A percentile compares a stretch with the other conserved stretches of the same genome.
Evolutionary conservation across 2,113 vertebrate genomes (phyloP).

Genomic region (Nannobrachium achirus): DNA sequence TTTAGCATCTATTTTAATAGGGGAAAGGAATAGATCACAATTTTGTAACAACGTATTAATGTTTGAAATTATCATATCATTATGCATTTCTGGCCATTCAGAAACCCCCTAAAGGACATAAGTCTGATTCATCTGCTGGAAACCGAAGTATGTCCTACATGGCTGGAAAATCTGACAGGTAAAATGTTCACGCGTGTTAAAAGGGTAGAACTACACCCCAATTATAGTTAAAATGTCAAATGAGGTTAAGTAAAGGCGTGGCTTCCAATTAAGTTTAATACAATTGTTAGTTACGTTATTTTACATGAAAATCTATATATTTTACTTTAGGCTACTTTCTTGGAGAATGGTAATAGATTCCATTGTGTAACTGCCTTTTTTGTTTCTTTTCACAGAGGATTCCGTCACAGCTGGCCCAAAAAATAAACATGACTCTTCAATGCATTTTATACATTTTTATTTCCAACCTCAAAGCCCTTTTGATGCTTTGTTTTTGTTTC

Average conservation of each 20-base stretch:
- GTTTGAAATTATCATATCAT: not conserved
- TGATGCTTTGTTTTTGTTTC: too few relatives aligned
- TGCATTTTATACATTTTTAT: not conserved
- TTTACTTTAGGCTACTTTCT: not conserved
- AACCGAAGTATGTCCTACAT: slow-evolving; percentile 91
- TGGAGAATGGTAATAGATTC: not conserved
- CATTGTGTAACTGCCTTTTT: slow-evolving; percentile 5
- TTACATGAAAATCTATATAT: not conserved
- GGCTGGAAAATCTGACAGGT: slow-evolving; percentile 87
- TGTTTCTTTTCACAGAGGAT: slow-evolving; percentile 82
- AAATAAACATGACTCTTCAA: slow-evolving; percentile 80
- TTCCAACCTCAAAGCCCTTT: not conserved
- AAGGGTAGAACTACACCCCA: too few relatives aligned
- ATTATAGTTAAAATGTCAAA: not conserved
- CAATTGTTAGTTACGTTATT: not conserved
- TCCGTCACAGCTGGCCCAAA: slow-evolving; percentile 91
- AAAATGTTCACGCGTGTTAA: slow-evolving; percentile 8
- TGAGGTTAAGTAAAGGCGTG: not conserved
- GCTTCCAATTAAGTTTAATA: too few relatives aligned
- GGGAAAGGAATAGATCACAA: not conserved
- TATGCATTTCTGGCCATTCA: slow-evolving; percentile 52
- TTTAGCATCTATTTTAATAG: too few relatives aligned
- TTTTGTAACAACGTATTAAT: too few relatives aligned
- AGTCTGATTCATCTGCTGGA: slow-evolving; percentile 75
- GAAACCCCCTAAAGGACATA: slow-evolving; percentile 83